Percentiles rank a stretch among this genome's conserved stretches.
Conservation (phyloP, 2,113 vertebrate genomes). For the Amphiprion ocellaris region DNA sequence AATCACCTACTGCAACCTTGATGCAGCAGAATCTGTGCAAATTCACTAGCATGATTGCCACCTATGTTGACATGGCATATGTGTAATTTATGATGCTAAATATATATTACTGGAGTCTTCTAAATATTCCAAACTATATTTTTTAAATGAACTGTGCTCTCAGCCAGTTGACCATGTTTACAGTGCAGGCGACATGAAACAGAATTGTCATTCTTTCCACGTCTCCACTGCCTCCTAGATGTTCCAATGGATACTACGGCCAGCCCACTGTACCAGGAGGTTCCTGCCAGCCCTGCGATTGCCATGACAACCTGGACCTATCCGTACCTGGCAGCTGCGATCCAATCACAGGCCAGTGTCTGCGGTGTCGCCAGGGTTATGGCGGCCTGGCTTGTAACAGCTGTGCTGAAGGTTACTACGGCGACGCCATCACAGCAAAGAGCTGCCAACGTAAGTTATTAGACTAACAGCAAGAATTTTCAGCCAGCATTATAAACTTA, state of each 20-base stretch:
- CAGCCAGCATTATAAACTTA: too few relatives aligned
- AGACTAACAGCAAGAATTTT: not conserved
- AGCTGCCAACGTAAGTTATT: slow-evolving; percentile 93
- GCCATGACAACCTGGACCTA: slow-evolving; percentile 94
- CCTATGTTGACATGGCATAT: not conserved
- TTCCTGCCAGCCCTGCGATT: slow-evolving; percentile 92
- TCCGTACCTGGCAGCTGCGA: slow-evolving; percentile 91
- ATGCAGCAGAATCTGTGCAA: not conserved
- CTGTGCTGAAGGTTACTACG: slow-evolving; percentile 93
- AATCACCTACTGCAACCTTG: not conserved
- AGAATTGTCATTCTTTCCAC: not conserved
- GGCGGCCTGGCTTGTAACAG: slow-evolving; percentile 89
- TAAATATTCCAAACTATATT: not conserved
- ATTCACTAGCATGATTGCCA: not conserved
- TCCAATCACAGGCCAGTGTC: slow-evolving; percentile 93
- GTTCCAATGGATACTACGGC: slow-evolving; percentile 94
- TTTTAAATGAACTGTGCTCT: not conserved
- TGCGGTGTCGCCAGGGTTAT: slow-evolving; percentile 92
- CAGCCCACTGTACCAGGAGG: slow-evolving; percentile 89
- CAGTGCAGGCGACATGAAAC: not conserved
- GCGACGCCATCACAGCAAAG: slow-evolving; percentile 89
- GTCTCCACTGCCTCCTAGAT: slow-evolving; percentile 82
- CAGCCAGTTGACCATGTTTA: slow-evolving; percentile 1
- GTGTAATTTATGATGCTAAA: not conserved
- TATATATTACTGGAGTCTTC: not conserved